Evolutionary conservation across 2,113 vertebrate species (phyloP), one percentile per base, ranked within the genome.

Genomic region (Aspiorhynchus laticeps): DNA sequence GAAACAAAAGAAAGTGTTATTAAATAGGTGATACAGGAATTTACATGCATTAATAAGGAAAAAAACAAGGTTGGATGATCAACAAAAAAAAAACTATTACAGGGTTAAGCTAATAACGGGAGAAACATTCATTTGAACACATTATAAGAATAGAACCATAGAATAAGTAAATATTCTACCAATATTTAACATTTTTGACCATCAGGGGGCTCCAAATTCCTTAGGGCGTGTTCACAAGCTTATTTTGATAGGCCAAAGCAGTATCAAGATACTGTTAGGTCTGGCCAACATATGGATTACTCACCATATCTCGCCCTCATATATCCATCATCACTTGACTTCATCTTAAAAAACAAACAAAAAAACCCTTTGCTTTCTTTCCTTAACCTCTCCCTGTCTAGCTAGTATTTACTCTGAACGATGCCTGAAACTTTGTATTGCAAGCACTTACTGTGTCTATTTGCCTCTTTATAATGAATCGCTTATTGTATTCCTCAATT

Each of bases 1-100:
- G 43, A 12, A 87, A 33, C 9, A 0, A 75, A 43, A 71, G 48
- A 43, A 33, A 88, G 77, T 38, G 76, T 85, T 79, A 90, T 71
- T 85, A 61, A 19, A 61, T n/a, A 61, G 56, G 24, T 53, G 51
- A 53, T 21, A 19, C 38, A 91, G 87, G 89, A 59, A 83, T 31
- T 61, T 67, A 31, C 51, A 56, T 26, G 53, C 28, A 84, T 17
- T 9, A 31, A 21, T 38, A 1, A 79, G 6, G 3, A 1, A 11
- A 51, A 51, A 6, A 31, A 51, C 2, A 19, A 77, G 4, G 4
- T 78, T 17, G n/a, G 26, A 19, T 31, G 1, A 53, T 73, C 4
- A 41, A 38, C 8, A 63, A 12, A 63, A 4, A 21, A 74, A 11
- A 0, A 28, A 31, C 26, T 41, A 38, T 53, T 21, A 31, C 26